These are phyloP conservation scores for Ceuthmochares aereus DNA, from an alignment of 2,113 vertebrate genomes.

Conservation along the genomic window DNA sequence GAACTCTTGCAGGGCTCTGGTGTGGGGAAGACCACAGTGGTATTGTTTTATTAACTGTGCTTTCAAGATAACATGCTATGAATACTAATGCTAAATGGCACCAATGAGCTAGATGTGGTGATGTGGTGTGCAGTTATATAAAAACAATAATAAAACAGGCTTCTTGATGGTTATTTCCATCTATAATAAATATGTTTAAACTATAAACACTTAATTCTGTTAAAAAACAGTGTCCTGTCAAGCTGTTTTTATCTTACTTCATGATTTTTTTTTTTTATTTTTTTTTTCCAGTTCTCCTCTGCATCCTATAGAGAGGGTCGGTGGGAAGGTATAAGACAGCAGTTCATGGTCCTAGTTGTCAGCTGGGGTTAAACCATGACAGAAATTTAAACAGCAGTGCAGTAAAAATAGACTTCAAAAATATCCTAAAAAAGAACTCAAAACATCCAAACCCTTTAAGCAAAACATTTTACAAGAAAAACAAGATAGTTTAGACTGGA, in stretches of 20 bases:
- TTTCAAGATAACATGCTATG: background rate
- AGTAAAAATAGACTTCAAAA: background rate
- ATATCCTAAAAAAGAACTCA: background rate
- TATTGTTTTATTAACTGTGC: constrained; percentile 48
- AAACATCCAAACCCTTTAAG: accelerated
- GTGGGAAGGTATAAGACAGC: no score
- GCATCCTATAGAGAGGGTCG: no score
- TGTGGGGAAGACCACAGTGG: constrained; percentile 3
- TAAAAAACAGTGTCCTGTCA: background rate
- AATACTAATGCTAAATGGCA: constrained; percentile 41
- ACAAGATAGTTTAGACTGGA: background rate
- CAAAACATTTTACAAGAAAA: background rate
- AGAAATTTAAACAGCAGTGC: background rate
- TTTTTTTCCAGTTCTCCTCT: no score
- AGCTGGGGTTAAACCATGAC: no score
- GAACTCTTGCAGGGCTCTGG: constrained; percentile 23
- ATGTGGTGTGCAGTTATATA: background rate
- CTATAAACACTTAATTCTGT: background rate
- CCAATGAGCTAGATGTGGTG: background rate
- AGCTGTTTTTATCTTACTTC: no score
- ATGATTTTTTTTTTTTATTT: no score
- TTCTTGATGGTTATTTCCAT: background rate
- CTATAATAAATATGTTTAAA: background rate
- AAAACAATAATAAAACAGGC: background rate
- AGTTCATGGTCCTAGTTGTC: no score